Percentiles rank a stretch among this genome's conserved stretches.
Conservation (phyloP, 2,797 vertebrate genomes). For the Carapus acus region DNA sequence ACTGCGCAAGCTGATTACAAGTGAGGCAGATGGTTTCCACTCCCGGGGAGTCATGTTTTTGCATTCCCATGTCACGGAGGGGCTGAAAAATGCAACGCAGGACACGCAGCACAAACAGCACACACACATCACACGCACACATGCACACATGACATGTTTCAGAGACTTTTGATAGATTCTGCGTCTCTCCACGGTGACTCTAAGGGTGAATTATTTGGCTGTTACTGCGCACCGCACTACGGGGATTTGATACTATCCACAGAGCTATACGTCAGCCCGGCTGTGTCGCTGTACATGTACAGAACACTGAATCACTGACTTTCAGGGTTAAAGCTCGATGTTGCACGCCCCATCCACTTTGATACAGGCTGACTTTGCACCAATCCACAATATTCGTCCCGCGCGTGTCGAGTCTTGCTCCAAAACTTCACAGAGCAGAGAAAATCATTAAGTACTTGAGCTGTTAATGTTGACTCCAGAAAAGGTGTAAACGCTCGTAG, state of each 20-base stretch:
- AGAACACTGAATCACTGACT: conserved; percentile 9
- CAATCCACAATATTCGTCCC: conserved; percentile 29
- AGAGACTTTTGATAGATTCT: conserved; percentile 9
- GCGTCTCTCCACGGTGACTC: conserved; percentile 9
- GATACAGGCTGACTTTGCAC: conserved; percentile 24
- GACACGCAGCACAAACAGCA: neutral
- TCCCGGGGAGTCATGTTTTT: conserved; percentile 61
- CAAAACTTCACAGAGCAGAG: conserved; percentile 15
- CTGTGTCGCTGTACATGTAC: neutral
- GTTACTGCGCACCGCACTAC: neutral
- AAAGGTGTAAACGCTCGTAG: conserved; percentile 34
- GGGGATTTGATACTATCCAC: conserved; percentile 3
- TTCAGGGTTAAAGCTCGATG: conserved; percentile 11
- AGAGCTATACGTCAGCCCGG: neutral
- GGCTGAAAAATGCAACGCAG: conserved; percentile 43
- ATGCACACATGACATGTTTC: neutral
- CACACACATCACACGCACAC: neutral
- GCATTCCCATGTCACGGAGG: conserved; percentile 61
- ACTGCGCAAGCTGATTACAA: conserved; percentile 59
- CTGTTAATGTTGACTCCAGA: conserved; percentile 11
- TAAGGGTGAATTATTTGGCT: conserved; percentile 12
- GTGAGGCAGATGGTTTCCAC: conserved; percentile 61
- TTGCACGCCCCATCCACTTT: conserved; percentile 20
- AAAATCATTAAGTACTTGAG: conserved; percentile 54
- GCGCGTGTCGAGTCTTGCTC: conserved; percentile 57